These are phyloP conservation scores for Lasioglossum zephyrum DNA, from an alignment of 2,888 invertebrate species.

Conservation along the genomic window DNA sequence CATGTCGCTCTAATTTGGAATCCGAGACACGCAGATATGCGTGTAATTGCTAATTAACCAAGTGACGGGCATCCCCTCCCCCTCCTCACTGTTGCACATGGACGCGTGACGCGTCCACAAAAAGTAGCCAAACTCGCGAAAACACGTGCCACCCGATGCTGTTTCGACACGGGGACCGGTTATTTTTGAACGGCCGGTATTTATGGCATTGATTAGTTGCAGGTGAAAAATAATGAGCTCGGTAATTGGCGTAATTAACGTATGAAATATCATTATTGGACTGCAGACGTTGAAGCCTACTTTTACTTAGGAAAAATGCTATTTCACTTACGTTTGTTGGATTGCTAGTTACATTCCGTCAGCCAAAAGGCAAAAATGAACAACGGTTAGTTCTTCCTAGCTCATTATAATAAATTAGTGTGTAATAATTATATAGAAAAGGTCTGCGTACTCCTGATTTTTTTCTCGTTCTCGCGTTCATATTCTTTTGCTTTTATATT, in stretches of 20 bases:
- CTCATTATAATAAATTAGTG: too few relatives aligned
- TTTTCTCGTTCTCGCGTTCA: too few relatives aligned
- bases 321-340: too few relatives aligned
- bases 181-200: not conserved
- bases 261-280: too few relatives aligned
- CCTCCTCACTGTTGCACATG: conserved; percentile 30
- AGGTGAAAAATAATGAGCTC: not conserved
- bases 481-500: not conserved
- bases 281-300: too few relatives aligned
- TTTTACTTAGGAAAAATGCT: too few relatives aligned
- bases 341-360: too few relatives aligned
- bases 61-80: conserved; percentile 44
- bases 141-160: not conserved
- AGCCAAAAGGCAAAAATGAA: too few relatives aligned
- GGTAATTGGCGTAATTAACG: not conserved
- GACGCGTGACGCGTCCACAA: conserved; percentile 27
- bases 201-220: not conserved
- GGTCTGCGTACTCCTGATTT: too few relatives aligned
- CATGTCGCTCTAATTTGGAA: conserved; percentile 61
- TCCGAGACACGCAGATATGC: conserved; percentile 65
- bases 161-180: not conserved
- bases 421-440: too few relatives aligned
- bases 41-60: conserved; percentile 64
- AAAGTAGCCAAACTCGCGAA: conserved; percentile 23
- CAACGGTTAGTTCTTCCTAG: too few relatives aligned